These are phyloP conservation scores for Mesembrinibis cayennensis DNA, from an alignment of 2,113 vertebrate species.

Conservation along the genomic window DNA sequence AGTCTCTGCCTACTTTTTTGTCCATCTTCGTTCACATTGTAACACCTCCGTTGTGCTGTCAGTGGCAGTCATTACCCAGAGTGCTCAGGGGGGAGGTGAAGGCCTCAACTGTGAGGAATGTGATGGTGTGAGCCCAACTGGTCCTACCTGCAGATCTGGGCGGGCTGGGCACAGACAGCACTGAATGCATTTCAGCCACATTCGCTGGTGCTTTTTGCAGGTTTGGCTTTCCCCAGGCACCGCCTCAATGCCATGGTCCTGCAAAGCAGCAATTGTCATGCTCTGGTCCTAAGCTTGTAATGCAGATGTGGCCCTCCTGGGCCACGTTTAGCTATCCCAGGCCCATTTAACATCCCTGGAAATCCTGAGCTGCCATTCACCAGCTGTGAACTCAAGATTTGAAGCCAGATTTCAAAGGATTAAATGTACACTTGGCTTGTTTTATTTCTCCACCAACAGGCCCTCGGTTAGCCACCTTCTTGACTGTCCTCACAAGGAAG, in stretches of 20 bases:
- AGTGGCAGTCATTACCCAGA: neutral
- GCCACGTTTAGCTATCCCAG: neutral
- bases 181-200: fast-evolving
- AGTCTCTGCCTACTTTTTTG: neutral
- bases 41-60: neutral
- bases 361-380: neutral
- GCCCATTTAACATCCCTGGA: neutral
- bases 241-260: fast-evolving
- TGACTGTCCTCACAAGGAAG: neutral
- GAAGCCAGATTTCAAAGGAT: neutral
- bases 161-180: fast-evolving
- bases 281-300: neutral
- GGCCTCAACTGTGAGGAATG: fast-evolving
- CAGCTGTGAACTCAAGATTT: neutral
- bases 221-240: neutral
- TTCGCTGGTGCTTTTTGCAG: neutral
- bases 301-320: neutral
- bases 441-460: neutral
- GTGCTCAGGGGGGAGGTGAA: neutral
- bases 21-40: neutral
- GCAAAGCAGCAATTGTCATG: neutral
- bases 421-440: neutral
- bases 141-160: neutral
- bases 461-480: neutral
- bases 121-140: neutral